Evolutionary conservation across 1,140 invertebrate species (phyloP).

Genomic region (Hypsibius dujardini): DNA sequence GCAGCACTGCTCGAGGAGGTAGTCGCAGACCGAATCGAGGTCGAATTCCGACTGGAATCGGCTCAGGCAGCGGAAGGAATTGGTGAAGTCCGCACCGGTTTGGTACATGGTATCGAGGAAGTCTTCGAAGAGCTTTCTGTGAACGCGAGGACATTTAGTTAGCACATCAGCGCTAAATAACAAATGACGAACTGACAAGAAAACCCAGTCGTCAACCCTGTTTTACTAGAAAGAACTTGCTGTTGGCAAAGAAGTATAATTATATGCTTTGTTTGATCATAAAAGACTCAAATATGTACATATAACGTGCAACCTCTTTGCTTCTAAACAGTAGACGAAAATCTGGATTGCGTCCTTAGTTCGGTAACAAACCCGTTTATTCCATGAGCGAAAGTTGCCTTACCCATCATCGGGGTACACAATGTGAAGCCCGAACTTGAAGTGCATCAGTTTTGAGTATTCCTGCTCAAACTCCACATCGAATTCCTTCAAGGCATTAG

Average conservation of each 20-base stretch:
- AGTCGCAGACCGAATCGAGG: slow-evolving; percentile 27
- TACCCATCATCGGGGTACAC: slow-evolving; percentile 24
- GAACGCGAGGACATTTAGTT: no score
- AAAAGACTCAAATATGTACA: no score
- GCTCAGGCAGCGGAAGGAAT: slow-evolving; percentile 42
- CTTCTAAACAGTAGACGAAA: no score
- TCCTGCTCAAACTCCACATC: neutral
- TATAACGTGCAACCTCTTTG: no score
- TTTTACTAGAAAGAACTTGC: no score
- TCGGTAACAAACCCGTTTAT: no score
- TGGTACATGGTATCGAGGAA: slow-evolving; percentile 44
- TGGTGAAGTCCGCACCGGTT: slow-evolving; percentile 45
- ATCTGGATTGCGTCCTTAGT: no score
- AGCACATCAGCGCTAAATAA: slow-evolving; percentile 23
- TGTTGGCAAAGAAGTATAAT: no score
- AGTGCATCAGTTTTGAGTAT: neutral
- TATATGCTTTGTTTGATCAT: no score
- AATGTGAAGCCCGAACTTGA: neutral
- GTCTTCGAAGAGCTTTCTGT: slow-evolving; percentile 36
- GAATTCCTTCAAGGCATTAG: neutral
- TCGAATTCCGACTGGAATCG: slow-evolving; percentile 30
- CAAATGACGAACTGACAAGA: slow-evolving; percentile 24
- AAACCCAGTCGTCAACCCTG: neutral
- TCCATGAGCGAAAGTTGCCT: neutral
- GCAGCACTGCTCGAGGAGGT: slow-evolving; percentile 31